phyloP scores from a whole-genome alignment of 2,113 vertebrate species.

The Puffinus mauretanicus region DNA sequence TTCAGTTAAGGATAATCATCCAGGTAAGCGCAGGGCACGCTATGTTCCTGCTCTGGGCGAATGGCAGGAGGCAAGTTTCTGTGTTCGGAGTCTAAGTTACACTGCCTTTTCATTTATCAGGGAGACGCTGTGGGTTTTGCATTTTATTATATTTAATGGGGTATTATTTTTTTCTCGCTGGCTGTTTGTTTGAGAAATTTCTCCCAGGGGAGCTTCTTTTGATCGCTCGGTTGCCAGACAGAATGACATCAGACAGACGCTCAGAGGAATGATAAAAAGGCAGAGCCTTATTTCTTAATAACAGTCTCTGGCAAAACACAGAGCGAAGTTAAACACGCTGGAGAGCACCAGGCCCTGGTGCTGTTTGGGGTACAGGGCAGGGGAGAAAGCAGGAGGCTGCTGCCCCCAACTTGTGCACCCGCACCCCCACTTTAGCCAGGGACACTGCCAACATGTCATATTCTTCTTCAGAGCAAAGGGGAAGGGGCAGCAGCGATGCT shows the following conservation, averaged over 20 bases:
- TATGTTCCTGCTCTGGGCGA: background rate
- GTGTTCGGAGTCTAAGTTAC: background rate
- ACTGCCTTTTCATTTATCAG: background rate
- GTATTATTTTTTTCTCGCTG: constrained; percentile 27
- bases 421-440: background rate
- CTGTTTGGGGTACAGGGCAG: background rate
- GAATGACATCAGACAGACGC: constrained; percentile 62
- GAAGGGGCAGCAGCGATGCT: background rate
- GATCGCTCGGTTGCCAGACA: constrained; percentile 18
- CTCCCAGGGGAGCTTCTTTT: constrained; percentile 29
- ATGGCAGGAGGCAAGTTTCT: background rate
- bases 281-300: constrained; percentile 46
- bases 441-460: background rate
- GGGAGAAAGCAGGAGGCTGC: background rate
- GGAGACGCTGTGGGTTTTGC: background rate
- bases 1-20: rapidly evolving
- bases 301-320: constrained; percentile 14
- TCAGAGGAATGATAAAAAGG: constrained; percentile 33
- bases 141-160: constrained; percentile 40
- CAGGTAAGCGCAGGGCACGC: background rate
- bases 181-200: constrained; percentile 60
- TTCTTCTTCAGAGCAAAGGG: background rate
- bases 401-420: background rate
- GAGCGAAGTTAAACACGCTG: background rate
- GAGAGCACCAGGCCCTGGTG: background rate